Base-by-base conservation (phyloP, 1,140 invertebrate genomes). In the Fopius arisanus region DNA sequence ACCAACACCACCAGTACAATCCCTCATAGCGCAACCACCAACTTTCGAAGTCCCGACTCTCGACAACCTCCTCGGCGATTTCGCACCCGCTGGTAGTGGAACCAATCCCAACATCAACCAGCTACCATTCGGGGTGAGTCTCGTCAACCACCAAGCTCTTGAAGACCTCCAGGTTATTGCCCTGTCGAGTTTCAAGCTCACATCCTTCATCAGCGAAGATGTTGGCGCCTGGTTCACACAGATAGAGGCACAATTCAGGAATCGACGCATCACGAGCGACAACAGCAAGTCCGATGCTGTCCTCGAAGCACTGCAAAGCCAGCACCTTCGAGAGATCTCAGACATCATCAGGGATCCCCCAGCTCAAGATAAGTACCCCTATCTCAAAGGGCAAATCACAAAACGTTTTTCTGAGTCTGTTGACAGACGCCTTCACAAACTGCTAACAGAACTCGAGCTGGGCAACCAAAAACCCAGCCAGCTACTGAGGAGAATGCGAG, bases 161-260 rank as follows among this genome's bases (percentile, higher is more conserved):
- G 33, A 37, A 6, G 33, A 37, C 5, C 33, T 37, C 33, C 12
- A 37, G 33, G 33, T 37, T 12, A 37, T 37, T 4, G 33, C 33
- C 33, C 33, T 37, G 33, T 37, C 33, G 33, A 37, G 33, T 37
- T 37, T 37, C 33, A 37, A 37, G 33, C 33, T 37, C 33, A 37
- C 33, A 4, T 12, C 33, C 12, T 37, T 12, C 33, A 37, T 37
- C 33, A 37, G 33, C 33, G 33, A 37, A 12, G 33, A 37, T 37
- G 5, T 12, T 6, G 33, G 12, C 33, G 33, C 33, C 33, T 37
- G 33, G 33, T 37, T 37, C 33, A 37, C 33, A 4, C 33, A 37
- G 33, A 33, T 84, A 0, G 82, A 85, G 37, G 74, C 79, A 0
- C 74, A 79, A 37, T 82, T 84, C 67, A 0, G 10, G 0, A 16